Evolutionary conservation across 2,888 invertebrate genomes (phyloP), one percentile per base, ranked within the genome.

Genomic region (Heliconius charithonia): DNA sequence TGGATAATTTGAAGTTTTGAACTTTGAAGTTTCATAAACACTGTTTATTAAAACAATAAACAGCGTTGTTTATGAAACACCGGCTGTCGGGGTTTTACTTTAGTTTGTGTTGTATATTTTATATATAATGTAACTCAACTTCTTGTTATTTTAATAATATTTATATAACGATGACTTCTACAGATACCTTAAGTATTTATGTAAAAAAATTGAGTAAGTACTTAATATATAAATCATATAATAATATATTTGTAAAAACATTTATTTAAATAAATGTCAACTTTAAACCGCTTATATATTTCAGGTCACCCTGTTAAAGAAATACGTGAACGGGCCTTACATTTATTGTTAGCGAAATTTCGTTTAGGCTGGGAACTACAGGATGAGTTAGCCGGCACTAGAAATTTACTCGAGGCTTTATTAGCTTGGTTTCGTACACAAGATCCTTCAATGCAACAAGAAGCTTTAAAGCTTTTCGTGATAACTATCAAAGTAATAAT

Each of bases 391-490:
- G 93, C 95, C 27, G 91, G 95, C 66, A 96, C 95, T 62, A 95
- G 96, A 81, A 95, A 96, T 84, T 89, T 97, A 27, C 86, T 97
- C 32, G 90, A 94, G 74, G 95, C 95, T 81, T 89, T 97, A 41
- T 89, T 97, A 71, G 92, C 95, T 74, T 97, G 97, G 97, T 96
- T 97, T 87, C 87, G 95, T 72, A 95, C 93, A 77, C 92, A 96
- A 63, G 89, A 93, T 71, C 92, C 95, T 62, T 90, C 95, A 0
- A 89, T 96, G 78, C 96, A 96, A 85, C 91, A 92, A 80, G 95
- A 95, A 87, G 96, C 96, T 77, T 90, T 97, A 63, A 89, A 95
- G 76, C 91, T 97, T 79, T 91, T 97, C 70, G 89, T 95, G 74
- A 89, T 89, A 77, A 92, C 96, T 76, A 86, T 96, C 56, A 95